phyloP scores from a whole-genome alignment of 2,113 vertebrate genomes.

The Callopanchax toddi region DNA sequence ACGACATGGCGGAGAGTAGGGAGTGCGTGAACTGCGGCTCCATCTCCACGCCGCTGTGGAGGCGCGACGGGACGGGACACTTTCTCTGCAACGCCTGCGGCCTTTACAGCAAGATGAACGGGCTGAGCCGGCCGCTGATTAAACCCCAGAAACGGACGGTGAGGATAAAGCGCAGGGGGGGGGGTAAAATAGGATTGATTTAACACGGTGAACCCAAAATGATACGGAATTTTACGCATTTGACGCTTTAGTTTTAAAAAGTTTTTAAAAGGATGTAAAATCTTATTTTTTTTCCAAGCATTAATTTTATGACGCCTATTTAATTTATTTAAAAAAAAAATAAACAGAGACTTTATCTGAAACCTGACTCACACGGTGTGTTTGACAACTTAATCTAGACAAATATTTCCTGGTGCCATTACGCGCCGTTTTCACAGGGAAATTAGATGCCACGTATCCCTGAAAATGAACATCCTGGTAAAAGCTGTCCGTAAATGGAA shows the following conservation, averaged over 20 bases:
- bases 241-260: too few relatives aligned
- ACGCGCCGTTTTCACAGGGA: slow-evolving; percentile 41
- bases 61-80: slow-evolving; percentile 96
- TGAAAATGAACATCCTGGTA: slow-evolving; percentile 24
- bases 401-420: slow-evolving; percentile 39
- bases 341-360: too few relatives aligned
- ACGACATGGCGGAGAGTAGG: slow-evolving; percentile 92
- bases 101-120: slow-evolving; percentile 99
- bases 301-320: too few relatives aligned
- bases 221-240: too few relatives aligned
- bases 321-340: too few relatives aligned
- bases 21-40: slow-evolving; percentile 99
- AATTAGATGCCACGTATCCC: slow-evolving; percentile 18
- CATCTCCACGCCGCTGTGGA: slow-evolving; percentile 98
- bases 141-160: slow-evolving; percentile 98
- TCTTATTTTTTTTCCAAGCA: too few relatives aligned
- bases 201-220: too few relatives aligned
- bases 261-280: too few relatives aligned
- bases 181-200: too few relatives aligned
- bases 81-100: slow-evolving; percentile 99
- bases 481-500: slow-evolving; percentile 22
- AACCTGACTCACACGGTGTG: not conserved
- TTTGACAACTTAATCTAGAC: not conserved
- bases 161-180: slow-evolving; percentile 71
- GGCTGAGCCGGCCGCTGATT: slow-evolving; percentile 97